Evolutionary conservation across 2,113 vertebrate genomes (phyloP), one percentile per base, ranked within the genome.

Genomic region (Apaloderma vittatum): DNA sequence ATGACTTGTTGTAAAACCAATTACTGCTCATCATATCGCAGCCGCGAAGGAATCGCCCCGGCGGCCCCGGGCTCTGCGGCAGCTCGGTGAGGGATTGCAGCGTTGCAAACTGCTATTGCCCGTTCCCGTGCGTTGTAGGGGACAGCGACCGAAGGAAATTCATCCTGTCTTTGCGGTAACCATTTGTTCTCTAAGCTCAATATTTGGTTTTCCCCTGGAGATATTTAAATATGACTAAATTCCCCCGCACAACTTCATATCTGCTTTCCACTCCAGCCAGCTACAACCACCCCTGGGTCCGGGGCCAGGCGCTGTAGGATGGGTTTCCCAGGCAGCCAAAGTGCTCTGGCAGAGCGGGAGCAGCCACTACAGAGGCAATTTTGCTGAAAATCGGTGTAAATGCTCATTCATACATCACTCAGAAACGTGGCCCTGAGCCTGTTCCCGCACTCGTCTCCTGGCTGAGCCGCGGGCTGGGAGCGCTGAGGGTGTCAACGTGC

Each of bases 341-440:
- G 16, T 8, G 54, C 24, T 54, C 23, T 11, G 24, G 32, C 58
- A 49, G 16, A 72, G 82, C 23, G 0, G 54, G 59, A 24, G 46
- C 32, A 18, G 16, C 8, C 1, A 0, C 45, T 21, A 6, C 12
- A 8, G 52, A 72, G 37, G 11, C 68, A 59, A 30, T 26, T 30
- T 34, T 23, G 43, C 36, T 27, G 37, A 20, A 85, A 74, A 73
- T 26, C 34, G 13, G 37, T 4, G 3, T 8, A 34, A 93, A 6
- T 23, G 11, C 43, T 67, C 0, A 0, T 13, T 58, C 0, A 0
- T 24, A 0, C 32, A 9, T 55, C 30, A 3, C 49, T 49, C 49
- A 36, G 59, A 55, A 73, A 49, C 0, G 4, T 5, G 11, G 7
- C 30, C 21, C 68, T 2, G 2, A 9, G 8, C 15, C 57, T 29